phyloP scores from a whole-genome alignment of 1,140 invertebrate species.

The Orussus abietinus region DNA sequence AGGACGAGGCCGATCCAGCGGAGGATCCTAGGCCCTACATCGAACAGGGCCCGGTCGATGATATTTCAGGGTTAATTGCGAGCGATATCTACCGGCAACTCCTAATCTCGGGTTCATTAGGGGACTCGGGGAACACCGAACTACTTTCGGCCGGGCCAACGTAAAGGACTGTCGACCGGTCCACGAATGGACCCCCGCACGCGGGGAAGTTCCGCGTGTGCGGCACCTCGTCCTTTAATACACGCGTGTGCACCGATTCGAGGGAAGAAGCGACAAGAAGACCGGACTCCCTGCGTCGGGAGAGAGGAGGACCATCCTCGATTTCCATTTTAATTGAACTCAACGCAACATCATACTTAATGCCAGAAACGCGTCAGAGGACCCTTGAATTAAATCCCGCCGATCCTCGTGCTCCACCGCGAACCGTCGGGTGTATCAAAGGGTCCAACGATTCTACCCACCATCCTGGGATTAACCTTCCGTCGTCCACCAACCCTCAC shows the following conservation, averaged over 20 bases:
- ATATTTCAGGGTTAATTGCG: constrained; percentile 50
- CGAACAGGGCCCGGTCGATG: constrained; percentile 36
- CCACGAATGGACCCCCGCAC: no score
- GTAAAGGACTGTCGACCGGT: no score
- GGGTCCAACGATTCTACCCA: no score
- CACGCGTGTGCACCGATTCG: no score
- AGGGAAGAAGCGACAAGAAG: no score
- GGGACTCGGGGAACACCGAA: constrained; percentile 26
- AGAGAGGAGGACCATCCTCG: constrained; percentile 28
- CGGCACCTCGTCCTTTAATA: no score
- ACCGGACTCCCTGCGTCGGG: constrained; percentile 7
- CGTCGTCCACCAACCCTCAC: no score
- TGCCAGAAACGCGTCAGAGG: constrained; percentile 42
- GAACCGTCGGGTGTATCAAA: constrained; percentile 20
- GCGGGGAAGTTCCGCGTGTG: no score
- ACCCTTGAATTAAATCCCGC: constrained; percentile 46
- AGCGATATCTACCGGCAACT: constrained; percentile 39
- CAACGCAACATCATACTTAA: constrained; percentile 52
- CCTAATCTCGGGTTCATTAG: constrained; percentile 50
- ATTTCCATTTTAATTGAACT: constrained; percentile 55
- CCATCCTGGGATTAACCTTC: no score
- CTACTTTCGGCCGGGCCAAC: constrained; percentile 35
- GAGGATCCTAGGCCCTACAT: no score
- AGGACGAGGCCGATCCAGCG: neutral
- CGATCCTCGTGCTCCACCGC: constrained; percentile 6